Percentiles rank a stretch among this genome's conserved stretches.
Conservation (phyloP, 2,888 invertebrate species). For the Lithophane semibrunnea region DNA sequence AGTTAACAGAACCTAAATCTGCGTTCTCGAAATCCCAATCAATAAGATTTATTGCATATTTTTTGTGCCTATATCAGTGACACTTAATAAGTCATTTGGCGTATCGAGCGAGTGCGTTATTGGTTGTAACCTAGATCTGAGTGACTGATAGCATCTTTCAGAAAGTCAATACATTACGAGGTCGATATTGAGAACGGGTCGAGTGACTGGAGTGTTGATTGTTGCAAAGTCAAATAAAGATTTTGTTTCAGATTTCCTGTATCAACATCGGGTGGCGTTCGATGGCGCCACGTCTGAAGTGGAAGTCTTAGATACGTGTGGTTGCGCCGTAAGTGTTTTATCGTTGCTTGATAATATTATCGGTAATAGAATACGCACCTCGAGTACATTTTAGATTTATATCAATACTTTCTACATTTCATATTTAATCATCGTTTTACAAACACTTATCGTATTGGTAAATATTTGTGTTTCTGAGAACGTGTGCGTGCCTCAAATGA, state of each 20-base stretch:
- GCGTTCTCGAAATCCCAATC: conserved; percentile 54
- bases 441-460: conserved; percentile 28
- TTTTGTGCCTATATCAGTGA: conserved; percentile 59
- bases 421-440: conserved; percentile 51
- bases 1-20: conserved; percentile 56
- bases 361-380: conserved; percentile 50
- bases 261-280: conserved; percentile 94
- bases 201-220: conserved; percentile 56
- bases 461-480: conserved; percentile 26
- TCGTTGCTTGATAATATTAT: conserved; percentile 50
- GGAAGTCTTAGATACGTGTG: conserved; percentile 94
- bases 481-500: conserved; percentile 28
- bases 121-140: conserved; percentile 79
- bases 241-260: conserved; percentile 92
- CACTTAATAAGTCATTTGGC: conserved; percentile 72
- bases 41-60: conserved; percentile 56
- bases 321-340: conserved; percentile 92
- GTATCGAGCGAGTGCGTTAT: conserved; percentile 70
- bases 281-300: conserved; percentile 94
- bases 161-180: conserved; percentile 71
- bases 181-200: conserved; percentile 64
- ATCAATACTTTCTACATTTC: conserved; percentile 54
- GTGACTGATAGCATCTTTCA: conserved; percentile 77
- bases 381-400: conserved; percentile 40
- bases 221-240: conserved; percentile 61